A percentile compares a stretch with the other conserved stretches of the same genome.
Conservation (phyloP, 2,113 vertebrate species). For the Psittacara wagleri region DNA sequence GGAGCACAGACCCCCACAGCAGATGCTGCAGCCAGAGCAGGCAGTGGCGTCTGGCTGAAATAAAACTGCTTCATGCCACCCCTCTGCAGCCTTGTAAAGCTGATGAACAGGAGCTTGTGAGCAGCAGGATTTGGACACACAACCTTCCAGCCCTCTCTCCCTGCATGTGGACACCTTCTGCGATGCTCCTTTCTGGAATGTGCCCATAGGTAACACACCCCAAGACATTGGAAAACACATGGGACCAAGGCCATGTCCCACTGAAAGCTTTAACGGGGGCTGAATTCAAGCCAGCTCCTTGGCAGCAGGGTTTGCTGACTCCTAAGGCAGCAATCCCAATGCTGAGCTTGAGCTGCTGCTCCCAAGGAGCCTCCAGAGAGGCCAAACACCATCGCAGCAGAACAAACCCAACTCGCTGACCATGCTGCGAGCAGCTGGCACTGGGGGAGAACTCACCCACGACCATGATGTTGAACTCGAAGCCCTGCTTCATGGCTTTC, state of each 20-base stretch:
- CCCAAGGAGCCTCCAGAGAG: neutral
- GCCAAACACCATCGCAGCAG: neutral
- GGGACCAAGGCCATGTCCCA: neutral
- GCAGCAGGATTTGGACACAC: neutral
- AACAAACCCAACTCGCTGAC: neutral
- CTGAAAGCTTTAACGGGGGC: neutral
- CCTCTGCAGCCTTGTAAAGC: neutral
- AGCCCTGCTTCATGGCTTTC: constrained; percentile 98
- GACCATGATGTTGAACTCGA: constrained; percentile 98
- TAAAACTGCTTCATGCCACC: neutral
- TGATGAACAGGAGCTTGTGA: neutral
- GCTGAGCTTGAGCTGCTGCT: neutral
- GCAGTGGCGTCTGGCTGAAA: neutral
- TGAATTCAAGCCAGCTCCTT: neutral
- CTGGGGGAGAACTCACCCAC: constrained; percentile 81
- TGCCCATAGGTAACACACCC: neutral
- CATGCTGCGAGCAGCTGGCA: neutral
- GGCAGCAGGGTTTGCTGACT: neutral
- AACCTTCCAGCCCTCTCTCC: neutral
- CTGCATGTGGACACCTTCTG: neutral
- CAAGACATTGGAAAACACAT: fast-evolving
- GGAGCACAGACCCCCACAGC: neutral
- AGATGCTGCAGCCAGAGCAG: neutral
- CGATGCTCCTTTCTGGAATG: fast-evolving
- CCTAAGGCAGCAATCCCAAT: neutral